Evolutionary conservation across 2,888 invertebrate species (phyloP), one percentile per base, ranked within the genome.

Genomic region (Heliconius sara): DNA sequence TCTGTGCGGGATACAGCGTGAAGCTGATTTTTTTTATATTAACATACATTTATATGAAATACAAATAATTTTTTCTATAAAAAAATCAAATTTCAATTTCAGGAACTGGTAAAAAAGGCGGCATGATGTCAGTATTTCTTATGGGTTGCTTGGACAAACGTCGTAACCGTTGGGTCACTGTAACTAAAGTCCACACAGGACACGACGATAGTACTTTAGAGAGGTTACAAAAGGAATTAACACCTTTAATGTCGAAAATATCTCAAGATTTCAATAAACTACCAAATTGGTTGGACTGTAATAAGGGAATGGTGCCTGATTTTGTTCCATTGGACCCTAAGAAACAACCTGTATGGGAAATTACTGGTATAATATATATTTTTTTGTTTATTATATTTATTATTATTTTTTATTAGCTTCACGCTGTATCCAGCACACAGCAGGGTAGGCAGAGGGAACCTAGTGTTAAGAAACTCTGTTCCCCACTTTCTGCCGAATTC

Each of bases 271-370:
- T 94, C 0, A 93, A 92, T 78, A 96, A 96, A 87, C 92, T 98
- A 3, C 99, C 99, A 0, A 85, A 90, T 0, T 99, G 99, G 99
- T 89, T 99, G 81, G 95, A 96, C 71, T 97, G 98, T 80, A 98
- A 97, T 83, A 98, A 97, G 88, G 96, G 97, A 0, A 96, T 99
- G 96, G 96, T 98, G 19, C 99, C 99, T 0, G 99, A 99, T 93
- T 99, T 98, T 89, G 96, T 99, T 0, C 98, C 98, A 3, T 95
- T 92, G 77, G 97, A 98, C 91, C 99, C 99, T 0, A 97, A 97
- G 89, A 94, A 96, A 43, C 97, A 98, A 90, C 99, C 98, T 0
- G 97, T 99, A 13, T 99, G 99, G 99, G 99, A 99, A 94, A 98
- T 99, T 80, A 98, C 98, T 0, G 98, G 97, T 95, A 81, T 67